Conservation (phyloP, 2,888 invertebrate genomes). For the Stenolophus ochropezus region DNA sequence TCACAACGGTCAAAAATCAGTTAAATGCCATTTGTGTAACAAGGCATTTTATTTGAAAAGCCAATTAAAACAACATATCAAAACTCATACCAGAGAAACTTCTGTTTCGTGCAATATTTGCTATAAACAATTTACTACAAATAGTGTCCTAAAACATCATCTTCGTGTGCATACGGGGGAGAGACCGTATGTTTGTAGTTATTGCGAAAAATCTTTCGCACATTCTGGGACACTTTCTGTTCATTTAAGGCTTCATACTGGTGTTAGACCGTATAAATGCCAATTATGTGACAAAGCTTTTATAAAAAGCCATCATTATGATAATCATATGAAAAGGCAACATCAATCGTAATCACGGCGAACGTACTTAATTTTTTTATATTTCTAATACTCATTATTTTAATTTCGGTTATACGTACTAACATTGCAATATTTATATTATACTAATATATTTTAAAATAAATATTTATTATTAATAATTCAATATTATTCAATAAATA, state of each 20-base stretch:
- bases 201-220: slow-evolving; percentile 34
- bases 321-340: slow-evolving; percentile 35
- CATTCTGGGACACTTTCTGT: slow-evolving; percentile 34
- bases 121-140: slow-evolving; percentile 61
- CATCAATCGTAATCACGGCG: not conserved
- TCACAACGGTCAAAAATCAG: slow-evolving; percentile 7
- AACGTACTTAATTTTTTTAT: not conserved
- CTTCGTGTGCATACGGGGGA: slow-evolving; percentile 63
- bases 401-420: too few relatives aligned
- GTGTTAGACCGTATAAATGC: slow-evolving; percentile 60
- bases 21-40: slow-evolving; percentile 30
- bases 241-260: slow-evolving; percentile 46
- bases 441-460: not conserved
- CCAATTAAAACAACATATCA: slow-evolving; percentile 41
- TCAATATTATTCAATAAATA: too few relatives aligned
- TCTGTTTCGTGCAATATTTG: slow-evolving; percentile 60
- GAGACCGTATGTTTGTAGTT: slow-evolving; percentile 60
- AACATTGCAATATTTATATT: too few relatives aligned
- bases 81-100: slow-evolving; percentile 18
- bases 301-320: slow-evolving; percentile 46
- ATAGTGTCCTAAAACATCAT: slow-evolving; percentile 62
- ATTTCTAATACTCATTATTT: not conserved
- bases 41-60: slow-evolving; percentile 55
- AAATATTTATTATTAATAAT: too few relatives aligned
- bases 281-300: slow-evolving; percentile 61